These are phyloP conservation scores for Atopsyche davidsoni DNA, from an alignment of 1,140 invertebrate species.

Conservation along the genomic window DNA sequence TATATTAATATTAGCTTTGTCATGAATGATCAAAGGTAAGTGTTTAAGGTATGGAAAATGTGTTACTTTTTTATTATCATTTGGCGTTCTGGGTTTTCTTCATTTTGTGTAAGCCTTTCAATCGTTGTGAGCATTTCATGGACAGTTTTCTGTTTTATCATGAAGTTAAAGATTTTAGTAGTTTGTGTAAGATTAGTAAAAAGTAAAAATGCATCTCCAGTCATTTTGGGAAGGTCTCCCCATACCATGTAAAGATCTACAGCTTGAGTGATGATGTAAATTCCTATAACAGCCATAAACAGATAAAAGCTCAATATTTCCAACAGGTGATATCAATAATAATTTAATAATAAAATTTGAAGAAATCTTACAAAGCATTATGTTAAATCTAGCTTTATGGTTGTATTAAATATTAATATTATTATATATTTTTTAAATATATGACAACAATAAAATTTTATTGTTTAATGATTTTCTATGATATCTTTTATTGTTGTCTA, in stretches of 20 bases:
- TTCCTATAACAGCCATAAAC: too few relatives aligned
- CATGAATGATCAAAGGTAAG: not conserved
- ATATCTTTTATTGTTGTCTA: too few relatives aligned
- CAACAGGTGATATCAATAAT: too few relatives aligned
- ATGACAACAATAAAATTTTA: too few relatives aligned
- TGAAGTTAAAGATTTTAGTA: conserved; percentile 37
- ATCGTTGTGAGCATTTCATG: conserved; percentile 32
- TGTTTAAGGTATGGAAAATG: not conserved
- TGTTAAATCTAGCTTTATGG: too few relatives aligned
- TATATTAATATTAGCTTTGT: conserved; percentile 1
- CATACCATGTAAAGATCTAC: conserved; percentile 39
- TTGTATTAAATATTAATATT: too few relatives aligned
- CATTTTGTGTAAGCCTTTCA: conserved; percentile 29
- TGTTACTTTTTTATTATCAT: too few relatives aligned
- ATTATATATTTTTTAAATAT: too few relatives aligned
- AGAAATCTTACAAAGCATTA: too few relatives aligned
- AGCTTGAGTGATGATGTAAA: conserved; percentile 37
- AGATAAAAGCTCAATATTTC: too few relatives aligned
- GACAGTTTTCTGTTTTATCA: conserved; percentile 31
- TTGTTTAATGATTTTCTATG: too few relatives aligned
- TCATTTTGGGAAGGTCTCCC: conserved; percentile 44
- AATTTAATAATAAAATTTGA: too few relatives aligned
- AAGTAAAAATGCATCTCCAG: conserved; percentile 39
- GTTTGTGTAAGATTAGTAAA: conserved; percentile 43
- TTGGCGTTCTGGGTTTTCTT: conserved; percentile 30